Evolutionary conservation across 2,888 invertebrate species (phyloP), one percentile per base, ranked within the genome.

Genomic region (Myopa testacea): DNA sequence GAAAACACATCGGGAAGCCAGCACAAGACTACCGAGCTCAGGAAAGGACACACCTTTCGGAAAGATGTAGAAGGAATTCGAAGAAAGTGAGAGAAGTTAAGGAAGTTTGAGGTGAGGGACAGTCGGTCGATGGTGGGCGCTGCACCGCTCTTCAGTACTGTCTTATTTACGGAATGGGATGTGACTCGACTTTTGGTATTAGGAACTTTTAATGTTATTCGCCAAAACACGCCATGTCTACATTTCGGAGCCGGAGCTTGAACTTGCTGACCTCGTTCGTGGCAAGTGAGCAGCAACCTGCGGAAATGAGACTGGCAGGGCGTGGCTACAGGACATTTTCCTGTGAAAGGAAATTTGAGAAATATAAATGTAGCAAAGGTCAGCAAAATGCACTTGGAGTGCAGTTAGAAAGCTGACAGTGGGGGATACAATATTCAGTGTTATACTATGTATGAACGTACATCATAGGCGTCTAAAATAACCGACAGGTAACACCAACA

Each of bases 251-350:
- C 58, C 60, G 38, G 58, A 72, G 60, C n/a, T 58, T 60, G 60
- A 58, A 60, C 60, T 37, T 58, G 71, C 71, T 73, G 50, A 73
- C 73, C 73, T 63, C 45, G 40, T 73, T 73, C 70, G 12, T 37
- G 70, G 34, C 34, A 70, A 55, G 38, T 67, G 26, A 26, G 6
- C 16, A 67, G 14, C 40, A 8, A 6, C 16, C 4, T 10, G 3
- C 34, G 67, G 38, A 4, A 40, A n/a, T 40, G 2, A 37, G 8
- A 37, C 67, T n/a, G 14, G n/a, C 10, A n/a, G 40, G 40, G 67
- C 67, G n/a, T 40, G 16, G 7, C 40, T 37, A 4, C 67, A n/a
- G 3, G 38, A n/a, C 67, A 40, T 37, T 40, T 52, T 55, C 10
- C 55, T 55, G 70, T 19, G 70, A 50, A 34, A 70, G 58, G 70